Conservation (phyloP, 2,113 vertebrate species). For the Melanocharis versteri region DNA sequence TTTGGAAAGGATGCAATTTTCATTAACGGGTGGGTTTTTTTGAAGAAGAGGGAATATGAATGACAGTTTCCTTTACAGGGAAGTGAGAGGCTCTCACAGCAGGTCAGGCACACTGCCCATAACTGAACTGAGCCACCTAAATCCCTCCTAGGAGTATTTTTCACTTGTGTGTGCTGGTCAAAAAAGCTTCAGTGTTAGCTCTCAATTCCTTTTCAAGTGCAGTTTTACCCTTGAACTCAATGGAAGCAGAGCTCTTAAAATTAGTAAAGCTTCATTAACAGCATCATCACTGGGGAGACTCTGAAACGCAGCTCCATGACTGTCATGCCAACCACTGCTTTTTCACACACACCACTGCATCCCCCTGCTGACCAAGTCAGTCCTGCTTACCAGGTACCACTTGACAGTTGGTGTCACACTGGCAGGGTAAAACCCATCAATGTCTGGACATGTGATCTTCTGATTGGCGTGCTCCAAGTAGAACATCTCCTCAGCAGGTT, state of each 20-base stretch:
- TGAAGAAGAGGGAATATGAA: not conserved
- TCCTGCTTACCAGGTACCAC: conserved; percentile 81
- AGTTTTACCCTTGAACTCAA: not conserved
- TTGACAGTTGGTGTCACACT: conserved; percentile 65
- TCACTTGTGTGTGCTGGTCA: rapidly evolving
- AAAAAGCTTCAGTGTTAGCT: not conserved
- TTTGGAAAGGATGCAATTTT: not conserved
- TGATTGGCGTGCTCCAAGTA: conserved; percentile 59
- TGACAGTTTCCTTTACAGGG: not conserved
- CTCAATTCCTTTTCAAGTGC: not conserved
- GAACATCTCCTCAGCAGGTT: conserved; percentile 27
- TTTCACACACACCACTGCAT: not conserved
- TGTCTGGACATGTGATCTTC: conserved; percentile 80
- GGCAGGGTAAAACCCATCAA: conserved; percentile 76
- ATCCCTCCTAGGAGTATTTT: not conserved
- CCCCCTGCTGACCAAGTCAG: not conserved
- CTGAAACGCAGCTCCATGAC: not conserved
- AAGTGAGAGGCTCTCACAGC: not conserved
- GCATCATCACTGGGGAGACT: not conserved
- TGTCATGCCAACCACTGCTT: not conserved
- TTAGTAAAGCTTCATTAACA: not conserved
- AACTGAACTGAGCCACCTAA: not conserved
- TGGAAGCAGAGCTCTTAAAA: not conserved
- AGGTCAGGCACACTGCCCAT: not conserved
- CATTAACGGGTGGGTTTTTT: not conserved